Conservation (phyloP, 2,888 invertebrate species). For the Allophyes oxyacanthae region DNA sequence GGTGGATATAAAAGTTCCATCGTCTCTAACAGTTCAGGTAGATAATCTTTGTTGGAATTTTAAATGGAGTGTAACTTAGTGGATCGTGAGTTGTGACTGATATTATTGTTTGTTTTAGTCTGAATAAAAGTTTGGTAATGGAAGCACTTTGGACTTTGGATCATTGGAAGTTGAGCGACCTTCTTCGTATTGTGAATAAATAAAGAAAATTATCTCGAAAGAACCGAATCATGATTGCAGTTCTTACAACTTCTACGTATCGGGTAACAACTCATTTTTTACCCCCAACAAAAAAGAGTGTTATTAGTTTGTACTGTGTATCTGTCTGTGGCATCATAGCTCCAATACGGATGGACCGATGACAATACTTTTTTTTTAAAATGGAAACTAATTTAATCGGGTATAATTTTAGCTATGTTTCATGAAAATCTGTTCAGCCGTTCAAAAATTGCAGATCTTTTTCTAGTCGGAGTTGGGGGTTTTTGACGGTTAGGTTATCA, state of each 20-base stretch:
- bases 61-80: conserved; percentile 34
- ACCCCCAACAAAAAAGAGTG: too few species aligned
- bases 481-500: too few species aligned
- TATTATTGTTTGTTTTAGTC: conserved; percentile 36
- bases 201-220: conserved; percentile 2
- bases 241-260: conserved; percentile 2
- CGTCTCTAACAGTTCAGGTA: conserved; percentile 27
- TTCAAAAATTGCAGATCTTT: too few species aligned
- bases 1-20: conserved; percentile 33
- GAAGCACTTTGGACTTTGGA: conserved; percentile 2
- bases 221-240: conserved; percentile 1
- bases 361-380: too few species aligned
- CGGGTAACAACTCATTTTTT: too few species aligned
- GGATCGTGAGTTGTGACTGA: conserved; percentile 4
- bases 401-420: too few species aligned
- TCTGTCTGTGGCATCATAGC: too few species aligned
- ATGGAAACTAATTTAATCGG: too few species aligned
- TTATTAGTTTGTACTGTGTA: too few species aligned
- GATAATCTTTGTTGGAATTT: conserved; percentile 40
- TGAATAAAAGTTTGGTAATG: conserved; percentile 20
- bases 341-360: too few species aligned
- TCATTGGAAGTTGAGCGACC: conserved; percentile 9
- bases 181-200: conserved; percentile 3
- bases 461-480: too few species aligned
- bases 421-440: too few species aligned